Evolutionary conservation across 2,797 vertebrate species (phyloP).

Genomic region (Hipposideros larvatus): DNA sequence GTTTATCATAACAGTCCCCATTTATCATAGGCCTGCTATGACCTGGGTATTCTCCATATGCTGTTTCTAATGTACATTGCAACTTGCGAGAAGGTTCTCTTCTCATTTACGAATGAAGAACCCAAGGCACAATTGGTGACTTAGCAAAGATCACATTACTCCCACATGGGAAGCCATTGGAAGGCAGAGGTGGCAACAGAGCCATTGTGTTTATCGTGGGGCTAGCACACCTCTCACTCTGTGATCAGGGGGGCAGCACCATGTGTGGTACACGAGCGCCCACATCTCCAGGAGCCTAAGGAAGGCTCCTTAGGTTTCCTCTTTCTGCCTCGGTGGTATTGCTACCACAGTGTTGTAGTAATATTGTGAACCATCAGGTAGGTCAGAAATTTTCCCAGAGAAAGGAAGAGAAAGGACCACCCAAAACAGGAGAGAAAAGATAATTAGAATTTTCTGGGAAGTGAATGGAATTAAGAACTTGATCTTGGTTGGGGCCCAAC

Average conservation of each 20-base stretch:
- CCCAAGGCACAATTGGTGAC: background rate
- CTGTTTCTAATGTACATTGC: background rate
- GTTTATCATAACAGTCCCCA: background rate
- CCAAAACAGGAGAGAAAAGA: background rate
- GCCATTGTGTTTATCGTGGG: background rate
- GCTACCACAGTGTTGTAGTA: background rate
- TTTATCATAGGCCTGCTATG: background rate
- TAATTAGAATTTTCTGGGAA: background rate
- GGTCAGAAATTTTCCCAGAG: background rate
- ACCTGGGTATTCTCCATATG: background rate
- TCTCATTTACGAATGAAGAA: background rate
- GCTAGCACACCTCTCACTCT: accelerated
- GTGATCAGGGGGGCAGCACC: too few species aligned
- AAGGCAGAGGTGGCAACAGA: background rate
- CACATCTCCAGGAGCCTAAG: too few species aligned
- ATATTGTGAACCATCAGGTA: background rate
- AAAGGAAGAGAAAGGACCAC: background rate
- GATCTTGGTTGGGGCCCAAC: background rate
- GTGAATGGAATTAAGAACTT: background rate
- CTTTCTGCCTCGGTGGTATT: background rate
- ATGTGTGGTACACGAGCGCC: accelerated
- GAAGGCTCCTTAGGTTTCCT: background rate
- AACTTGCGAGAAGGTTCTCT: background rate
- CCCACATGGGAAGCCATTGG: background rate
- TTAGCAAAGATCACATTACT: background rate